phyloP scores from a whole-genome alignment of 2,888 invertebrate species.

The Drosophila paranaensis region DNA sequence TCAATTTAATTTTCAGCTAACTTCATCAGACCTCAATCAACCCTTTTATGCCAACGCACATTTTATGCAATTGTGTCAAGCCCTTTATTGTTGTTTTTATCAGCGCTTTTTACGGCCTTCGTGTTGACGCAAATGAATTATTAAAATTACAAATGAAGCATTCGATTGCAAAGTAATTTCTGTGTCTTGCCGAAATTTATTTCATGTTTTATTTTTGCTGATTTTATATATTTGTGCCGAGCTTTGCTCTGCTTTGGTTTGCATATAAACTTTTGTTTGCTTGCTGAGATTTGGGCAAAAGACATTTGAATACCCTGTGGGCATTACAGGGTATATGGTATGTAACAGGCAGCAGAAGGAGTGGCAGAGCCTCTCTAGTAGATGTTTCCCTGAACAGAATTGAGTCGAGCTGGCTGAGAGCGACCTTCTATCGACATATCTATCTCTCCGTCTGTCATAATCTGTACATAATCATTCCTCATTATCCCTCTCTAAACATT shows the following conservation, averaged over 20 bases:
- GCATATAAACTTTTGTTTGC: not conserved
- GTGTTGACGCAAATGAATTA: slow-evolving; percentile 51
- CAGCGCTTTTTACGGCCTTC: slow-evolving; percentile 4
- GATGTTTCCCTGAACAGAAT: too few relatives aligned
- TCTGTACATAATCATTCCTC: too few relatives aligned
- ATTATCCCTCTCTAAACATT: too few relatives aligned
- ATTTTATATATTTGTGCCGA: slow-evolving; percentile 12
- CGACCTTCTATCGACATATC: too few relatives aligned
- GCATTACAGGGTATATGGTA: not conserved
- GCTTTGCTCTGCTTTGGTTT: slow-evolving; percentile 8
- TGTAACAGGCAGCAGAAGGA: too few relatives aligned
- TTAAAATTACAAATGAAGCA: slow-evolving; percentile 60
- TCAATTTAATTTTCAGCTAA: slow-evolving; percentile 19
- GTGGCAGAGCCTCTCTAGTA: too few relatives aligned
- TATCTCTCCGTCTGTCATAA: too few relatives aligned
- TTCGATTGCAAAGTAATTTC: slow-evolving; percentile 54
- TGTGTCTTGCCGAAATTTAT: not conserved
- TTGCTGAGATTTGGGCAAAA: slow-evolving; percentile 7
- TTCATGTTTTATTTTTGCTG: slow-evolving; percentile 2
- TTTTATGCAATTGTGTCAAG: not conserved
- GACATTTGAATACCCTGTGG: not conserved
- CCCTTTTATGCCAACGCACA: not conserved
- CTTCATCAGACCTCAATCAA: slow-evolving; percentile 11
- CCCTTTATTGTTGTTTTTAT: not conserved
- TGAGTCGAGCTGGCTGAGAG: too few relatives aligned